phyloP scores from a whole-genome alignment of 2,888 invertebrate species.

The Rotaria sp. region DNA sequence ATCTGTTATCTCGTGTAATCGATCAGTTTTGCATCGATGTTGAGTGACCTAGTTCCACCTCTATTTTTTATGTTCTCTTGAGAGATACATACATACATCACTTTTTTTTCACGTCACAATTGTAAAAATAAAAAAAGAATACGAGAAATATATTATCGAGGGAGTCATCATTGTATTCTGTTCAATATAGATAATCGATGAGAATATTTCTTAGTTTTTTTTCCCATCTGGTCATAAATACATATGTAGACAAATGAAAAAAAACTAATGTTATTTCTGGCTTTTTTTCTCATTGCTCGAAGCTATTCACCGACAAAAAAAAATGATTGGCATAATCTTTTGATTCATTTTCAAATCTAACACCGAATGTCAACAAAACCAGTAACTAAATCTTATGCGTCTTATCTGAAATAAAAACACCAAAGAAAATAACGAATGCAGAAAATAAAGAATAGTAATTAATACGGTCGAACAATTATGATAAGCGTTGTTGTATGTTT shows the following conservation, averaged over 20 bases:
- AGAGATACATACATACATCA: not conserved
- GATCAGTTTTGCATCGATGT: not conserved
- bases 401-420: constrained; percentile 3
- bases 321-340: constrained; percentile 14
- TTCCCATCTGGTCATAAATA: constrained; percentile 5
- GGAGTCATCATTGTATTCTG: not conserved
- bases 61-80: not conserved
- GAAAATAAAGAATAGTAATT: not conserved
- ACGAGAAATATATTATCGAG: not conserved
- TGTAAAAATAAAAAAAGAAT: not conserved
- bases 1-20: constrained; percentile 15
- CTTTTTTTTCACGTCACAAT: not conserved
- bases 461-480: constrained; percentile 14
- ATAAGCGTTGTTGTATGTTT: not conserved
- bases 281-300: not conserved
- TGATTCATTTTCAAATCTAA: not conserved
- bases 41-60: not conserved
- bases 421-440: not conserved
- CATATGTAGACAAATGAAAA: not conserved
- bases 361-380: constrained; percentile 2
- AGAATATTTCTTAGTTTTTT: not conserved
- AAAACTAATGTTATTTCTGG: constrained; percentile 1
- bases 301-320: not conserved
- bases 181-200: constrained; percentile 10
- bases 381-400: not conserved